These are phyloP conservation scores for Probosciger aterrimus DNA, from an alignment of 2,113 vertebrate species.

Conservation along the genomic window DNA sequence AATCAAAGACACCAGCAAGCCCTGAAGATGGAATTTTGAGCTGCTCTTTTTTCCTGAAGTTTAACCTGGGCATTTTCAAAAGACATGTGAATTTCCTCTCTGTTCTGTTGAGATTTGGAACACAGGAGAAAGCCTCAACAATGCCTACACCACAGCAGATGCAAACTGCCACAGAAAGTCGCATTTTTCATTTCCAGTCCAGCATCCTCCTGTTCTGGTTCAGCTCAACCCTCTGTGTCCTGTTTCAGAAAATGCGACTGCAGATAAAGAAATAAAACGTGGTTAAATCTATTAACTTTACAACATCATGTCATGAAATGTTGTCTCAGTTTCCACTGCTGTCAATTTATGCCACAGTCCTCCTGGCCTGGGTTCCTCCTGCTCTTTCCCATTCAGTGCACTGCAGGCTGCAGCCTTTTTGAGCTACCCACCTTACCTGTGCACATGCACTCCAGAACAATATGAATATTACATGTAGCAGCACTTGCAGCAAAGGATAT, in stretches of 20 bases:
- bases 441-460: not conserved
- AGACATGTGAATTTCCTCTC: not conserved
- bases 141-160: not conserved
- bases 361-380: not conserved
- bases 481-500: slow-evolving; percentile 8
- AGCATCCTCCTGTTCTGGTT: not conserved
- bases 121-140: not conserved
- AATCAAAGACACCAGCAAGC: not conserved
- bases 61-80: not conserved
- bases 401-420: not conserved
- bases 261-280: not conserved
- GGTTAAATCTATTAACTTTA: slow-evolving; percentile 17
- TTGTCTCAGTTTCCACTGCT: not conserved
- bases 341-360: not conserved
- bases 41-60: not conserved
- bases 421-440: not conserved
- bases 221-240: not conserved
- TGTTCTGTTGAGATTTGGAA: not conserved
- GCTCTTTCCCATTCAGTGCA: not conserved
- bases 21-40: not conserved
- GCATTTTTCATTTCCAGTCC: not conserved
- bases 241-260: not conserved
- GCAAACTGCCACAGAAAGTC: not conserved
- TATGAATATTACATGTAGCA: slow-evolving; percentile 35
- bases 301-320: not conserved